Evolutionary conservation across 2,797 vertebrate species (phyloP).

Genomic region (Antrozous pallidus): DNA sequence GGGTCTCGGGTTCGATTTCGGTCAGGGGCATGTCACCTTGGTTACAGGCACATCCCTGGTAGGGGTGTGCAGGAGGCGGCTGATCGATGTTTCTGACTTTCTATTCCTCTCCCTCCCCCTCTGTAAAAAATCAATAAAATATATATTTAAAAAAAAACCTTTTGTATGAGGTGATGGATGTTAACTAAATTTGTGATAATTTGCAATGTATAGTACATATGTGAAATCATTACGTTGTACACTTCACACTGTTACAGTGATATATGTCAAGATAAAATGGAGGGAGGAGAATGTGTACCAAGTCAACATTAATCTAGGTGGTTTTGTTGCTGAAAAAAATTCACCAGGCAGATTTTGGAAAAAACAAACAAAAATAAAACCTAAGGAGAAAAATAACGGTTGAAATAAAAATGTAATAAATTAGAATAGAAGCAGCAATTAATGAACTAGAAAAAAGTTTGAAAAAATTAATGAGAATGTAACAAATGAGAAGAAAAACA

Average conservation of each 20-base stretch:
- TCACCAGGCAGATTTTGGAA: background rate
- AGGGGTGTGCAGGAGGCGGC: no score
- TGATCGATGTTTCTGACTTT: no score
- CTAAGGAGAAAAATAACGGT: background rate
- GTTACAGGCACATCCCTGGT: no score
- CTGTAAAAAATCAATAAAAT: no score
- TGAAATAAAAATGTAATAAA: slow-evolving; percentile 6
- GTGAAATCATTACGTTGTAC: no score
- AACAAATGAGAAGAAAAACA: background rate
- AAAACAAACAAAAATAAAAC: background rate
- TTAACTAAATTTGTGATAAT: background rate
- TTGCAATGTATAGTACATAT: background rate
- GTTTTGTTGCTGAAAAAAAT: background rate
- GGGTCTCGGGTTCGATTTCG: no score
- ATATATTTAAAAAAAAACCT: background rate
- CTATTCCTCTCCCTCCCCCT: no score
- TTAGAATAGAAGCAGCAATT: background rate
- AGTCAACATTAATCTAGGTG: background rate
- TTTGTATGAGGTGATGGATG: background rate
- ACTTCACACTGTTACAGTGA: background rate
- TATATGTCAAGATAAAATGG: background rate
- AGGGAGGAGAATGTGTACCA: background rate
- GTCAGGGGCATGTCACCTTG: no score
- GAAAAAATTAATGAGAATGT: background rate
- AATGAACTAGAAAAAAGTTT: background rate